phyloP scores from a whole-genome alignment of 2,113 vertebrate genomes.

The Cavia porcellus region DNA sequence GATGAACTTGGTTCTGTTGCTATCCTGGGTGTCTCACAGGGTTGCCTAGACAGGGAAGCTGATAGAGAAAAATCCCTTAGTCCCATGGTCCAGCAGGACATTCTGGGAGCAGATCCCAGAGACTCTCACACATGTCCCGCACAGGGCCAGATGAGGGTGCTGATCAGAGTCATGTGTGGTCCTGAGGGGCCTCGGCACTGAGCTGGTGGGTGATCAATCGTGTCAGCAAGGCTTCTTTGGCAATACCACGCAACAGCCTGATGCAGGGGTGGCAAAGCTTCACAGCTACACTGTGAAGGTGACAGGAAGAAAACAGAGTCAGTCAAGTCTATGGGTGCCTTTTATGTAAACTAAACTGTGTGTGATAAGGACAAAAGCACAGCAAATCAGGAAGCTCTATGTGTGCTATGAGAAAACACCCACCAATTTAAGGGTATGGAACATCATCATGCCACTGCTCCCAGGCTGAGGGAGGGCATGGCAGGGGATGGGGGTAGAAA shows the following conservation, averaged over 20 bases:
- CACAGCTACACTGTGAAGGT: neutral
- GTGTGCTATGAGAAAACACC: neutral
- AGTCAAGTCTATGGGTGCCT: neutral
- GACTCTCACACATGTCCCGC: neutral
- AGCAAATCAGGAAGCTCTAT: neutral
- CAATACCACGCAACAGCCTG: neutral
- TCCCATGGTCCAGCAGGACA: neutral
- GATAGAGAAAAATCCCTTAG: neutral
- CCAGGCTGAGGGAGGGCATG: too few relatives aligned
- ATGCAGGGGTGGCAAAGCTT: neutral
- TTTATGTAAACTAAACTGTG: neutral
- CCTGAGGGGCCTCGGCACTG: neutral
- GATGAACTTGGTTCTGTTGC: neutral
- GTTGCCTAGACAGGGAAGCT: rapidly evolving
- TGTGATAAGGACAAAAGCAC: neutral
- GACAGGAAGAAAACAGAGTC: neutral
- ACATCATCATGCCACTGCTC: neutral
- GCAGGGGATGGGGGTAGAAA: neutral
- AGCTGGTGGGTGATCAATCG: too few relatives aligned
- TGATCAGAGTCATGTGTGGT: too few relatives aligned
- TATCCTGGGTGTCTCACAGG: neutral
- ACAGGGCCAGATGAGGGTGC: rapidly evolving
- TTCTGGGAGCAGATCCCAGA: neutral
- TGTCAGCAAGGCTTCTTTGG: rapidly evolving
- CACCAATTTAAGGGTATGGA: neutral